phyloP scores from a whole-genome alignment of 2,797 vertebrate species.

The Melanotaenia nigrans region DNA sequence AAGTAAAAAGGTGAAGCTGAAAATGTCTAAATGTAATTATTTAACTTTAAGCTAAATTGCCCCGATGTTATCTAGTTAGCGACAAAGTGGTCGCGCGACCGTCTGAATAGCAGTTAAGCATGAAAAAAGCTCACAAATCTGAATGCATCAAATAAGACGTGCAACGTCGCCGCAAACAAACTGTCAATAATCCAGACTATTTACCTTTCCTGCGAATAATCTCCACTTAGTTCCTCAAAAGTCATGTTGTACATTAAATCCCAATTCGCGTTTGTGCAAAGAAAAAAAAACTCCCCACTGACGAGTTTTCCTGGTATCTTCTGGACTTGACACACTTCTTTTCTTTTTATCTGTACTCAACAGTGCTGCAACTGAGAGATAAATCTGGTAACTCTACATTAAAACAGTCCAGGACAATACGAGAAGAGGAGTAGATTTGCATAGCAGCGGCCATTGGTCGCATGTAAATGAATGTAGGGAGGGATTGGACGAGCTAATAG shows the following conservation, averaged over 20 bases:
- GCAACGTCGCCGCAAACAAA: background rate
- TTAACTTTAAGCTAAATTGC: background rate
- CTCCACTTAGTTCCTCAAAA: conserved; percentile 89
- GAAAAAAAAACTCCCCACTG: background rate
- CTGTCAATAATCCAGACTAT: background rate
- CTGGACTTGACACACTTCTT: conserved; percentile 14
- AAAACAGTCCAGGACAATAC: conserved; percentile 50
- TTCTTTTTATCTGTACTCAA: conserved; percentile 1
- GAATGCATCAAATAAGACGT: conserved; percentile 1
- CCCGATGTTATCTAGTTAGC: background rate
- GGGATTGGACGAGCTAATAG: conserved; percentile 51
- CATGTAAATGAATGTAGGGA: conserved; percentile 33
- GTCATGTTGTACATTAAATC: conserved; percentile 89
- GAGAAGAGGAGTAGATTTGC: conserved; percentile 33
- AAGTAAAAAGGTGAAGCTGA: background rate
- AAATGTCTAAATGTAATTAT: too few relatives aligned
- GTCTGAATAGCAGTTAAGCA: background rate
- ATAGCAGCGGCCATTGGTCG: conserved; percentile 58
- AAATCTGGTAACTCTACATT: conserved; percentile 68
- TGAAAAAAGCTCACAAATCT: background rate
- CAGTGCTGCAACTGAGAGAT: conserved; percentile 55
- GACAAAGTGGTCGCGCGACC: background rate
- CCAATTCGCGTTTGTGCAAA: conserved; percentile 56
- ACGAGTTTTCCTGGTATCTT: conserved; percentile 27
- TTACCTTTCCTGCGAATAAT: conserved; percentile 87